Evolutionary conservation across 1,140 invertebrate genomes (phyloP), one percentile per base, ranked within the genome.

Genomic region (Drosophila kikkawai): DNA sequence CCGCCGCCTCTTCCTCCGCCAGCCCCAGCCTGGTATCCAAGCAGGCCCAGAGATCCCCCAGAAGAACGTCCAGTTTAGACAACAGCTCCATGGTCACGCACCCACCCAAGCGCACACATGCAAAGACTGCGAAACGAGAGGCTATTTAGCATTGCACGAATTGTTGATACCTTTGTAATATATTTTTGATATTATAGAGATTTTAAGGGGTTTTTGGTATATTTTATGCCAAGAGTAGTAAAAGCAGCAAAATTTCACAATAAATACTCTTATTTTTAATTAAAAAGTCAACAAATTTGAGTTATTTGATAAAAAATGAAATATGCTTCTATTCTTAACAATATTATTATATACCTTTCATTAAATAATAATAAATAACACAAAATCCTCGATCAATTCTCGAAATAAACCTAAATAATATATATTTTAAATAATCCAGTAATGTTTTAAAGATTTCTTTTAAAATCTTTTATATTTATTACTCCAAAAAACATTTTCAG

Each of bases 101-200:
- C 84, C 84, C 84, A 87, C 80, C 84, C 85, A 83, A 67, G 69
- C 42, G 69, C 60, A 58, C 47, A 68, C 75, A 73, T 64, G 66
- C 58, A 56, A 44, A n/a, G 60, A 17, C 61, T 58, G 15, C 22
- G 19, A 70, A 56, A 68, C 48, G 36, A 65, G 58, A 22, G 42
- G 29, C 65, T 50, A 1, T 11, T 34, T 17, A 4, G 61, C 7
- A 32, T 8, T 13, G 26, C 22, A 19, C 19, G 37, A 51, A 73
- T 42, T 7, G 17, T 13, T 32, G 11, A 73, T 73, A 50, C 67
- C 29, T 47, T 71, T 19, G 13, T 0, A 32, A 13, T 13, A 11
- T 37, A 22, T 4, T 57, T 2, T 17, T 3, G 3, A 22, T 55
- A 47, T 8, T 26, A 0, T 1, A 2, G 17, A 22, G 7, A 8